These are phyloP conservation scores for Colossoma macropomum DNA, from an alignment of 2,113 vertebrate genomes.

Conservation along the genomic window DNA sequence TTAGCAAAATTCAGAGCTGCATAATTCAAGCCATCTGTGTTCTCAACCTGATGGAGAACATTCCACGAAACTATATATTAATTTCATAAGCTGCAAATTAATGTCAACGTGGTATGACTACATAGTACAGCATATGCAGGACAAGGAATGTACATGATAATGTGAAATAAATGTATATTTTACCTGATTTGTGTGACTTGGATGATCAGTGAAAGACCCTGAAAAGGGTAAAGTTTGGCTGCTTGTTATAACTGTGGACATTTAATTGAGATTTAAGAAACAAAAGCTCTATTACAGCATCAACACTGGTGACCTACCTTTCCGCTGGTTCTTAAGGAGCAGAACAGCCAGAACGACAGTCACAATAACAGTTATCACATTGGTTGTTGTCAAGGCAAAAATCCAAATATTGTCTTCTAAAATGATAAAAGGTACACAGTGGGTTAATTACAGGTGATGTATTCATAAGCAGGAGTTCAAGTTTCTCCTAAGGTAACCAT, in stretches of 20 bases:
- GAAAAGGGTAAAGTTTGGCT: neutral
- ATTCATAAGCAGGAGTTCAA: too few species aligned
- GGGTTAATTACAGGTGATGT: too few species aligned
- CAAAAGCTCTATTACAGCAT: neutral
- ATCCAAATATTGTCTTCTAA: neutral
- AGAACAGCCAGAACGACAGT: neutral
- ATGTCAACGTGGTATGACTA: too few species aligned
- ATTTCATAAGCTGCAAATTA: neutral
- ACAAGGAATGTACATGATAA: too few species aligned
- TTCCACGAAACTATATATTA: neutral
- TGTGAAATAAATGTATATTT: too few species aligned
- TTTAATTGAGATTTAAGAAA: neutral
- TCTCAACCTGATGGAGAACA: slow-evolving; percentile 1
- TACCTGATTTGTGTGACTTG: slow-evolving; percentile 9
- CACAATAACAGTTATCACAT: neutral
- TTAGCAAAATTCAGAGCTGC: neutral
- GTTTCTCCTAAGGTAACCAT: too few species aligned
- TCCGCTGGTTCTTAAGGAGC: neutral
- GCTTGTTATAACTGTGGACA: neutral
- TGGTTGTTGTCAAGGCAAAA: neutral
- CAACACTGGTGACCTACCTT: neutral
- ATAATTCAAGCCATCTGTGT: neutral
- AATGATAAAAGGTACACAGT: too few species aligned
- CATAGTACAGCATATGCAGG: too few species aligned
- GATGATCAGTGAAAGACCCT: neutral